A percentile compares a stretch with the other conserved stretches of the same genome.
Evolutionary conservation across 2,113 vertebrate genomes (phyloP).

Genomic region (Brachypodius melanocephalos): DNA sequence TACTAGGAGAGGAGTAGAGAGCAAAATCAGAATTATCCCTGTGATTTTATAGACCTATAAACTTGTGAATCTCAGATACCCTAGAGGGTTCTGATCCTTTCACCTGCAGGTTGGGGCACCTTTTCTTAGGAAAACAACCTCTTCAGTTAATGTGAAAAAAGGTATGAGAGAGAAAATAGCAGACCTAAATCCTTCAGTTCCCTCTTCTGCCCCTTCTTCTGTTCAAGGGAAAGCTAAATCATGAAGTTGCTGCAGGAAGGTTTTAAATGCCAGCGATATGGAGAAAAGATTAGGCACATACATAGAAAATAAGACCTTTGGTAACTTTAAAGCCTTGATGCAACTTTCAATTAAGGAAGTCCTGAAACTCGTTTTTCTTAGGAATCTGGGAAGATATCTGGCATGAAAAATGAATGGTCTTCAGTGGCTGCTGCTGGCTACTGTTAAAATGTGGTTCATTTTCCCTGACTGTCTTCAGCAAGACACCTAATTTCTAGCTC

Average conservation of each 20-base stretch:
- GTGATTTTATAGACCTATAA: background rate
- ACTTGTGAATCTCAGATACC: background rate
- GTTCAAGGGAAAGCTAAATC: background rate
- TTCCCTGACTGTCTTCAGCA: background rate
- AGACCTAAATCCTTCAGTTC: background rate
- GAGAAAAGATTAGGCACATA: background rate
- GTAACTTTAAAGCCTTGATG: background rate
- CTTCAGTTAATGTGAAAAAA: background rate
- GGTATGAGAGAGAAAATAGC: background rate
- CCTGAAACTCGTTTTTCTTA: background rate
- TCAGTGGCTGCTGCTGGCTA: background rate
- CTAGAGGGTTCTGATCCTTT: background rate
- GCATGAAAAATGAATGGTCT: background rate
- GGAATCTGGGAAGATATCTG: background rate
- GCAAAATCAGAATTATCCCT: background rate
- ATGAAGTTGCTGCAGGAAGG: background rate
- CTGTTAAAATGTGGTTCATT: background rate
- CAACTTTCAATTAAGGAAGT: background rate
- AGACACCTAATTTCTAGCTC: background rate
- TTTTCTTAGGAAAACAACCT: background rate
- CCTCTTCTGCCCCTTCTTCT: background rate
- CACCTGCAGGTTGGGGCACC: background rate
- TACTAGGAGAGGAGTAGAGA: background rate
- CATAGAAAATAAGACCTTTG: background rate
- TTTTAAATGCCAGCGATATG: background rate